A percentile compares a stretch with the other conserved stretches of the same genome.
These are phyloP conservation scores for Adelosebastes latens DNA, from an alignment of 2,797 vertebrate genomes.

Conservation along the genomic window DNA sequence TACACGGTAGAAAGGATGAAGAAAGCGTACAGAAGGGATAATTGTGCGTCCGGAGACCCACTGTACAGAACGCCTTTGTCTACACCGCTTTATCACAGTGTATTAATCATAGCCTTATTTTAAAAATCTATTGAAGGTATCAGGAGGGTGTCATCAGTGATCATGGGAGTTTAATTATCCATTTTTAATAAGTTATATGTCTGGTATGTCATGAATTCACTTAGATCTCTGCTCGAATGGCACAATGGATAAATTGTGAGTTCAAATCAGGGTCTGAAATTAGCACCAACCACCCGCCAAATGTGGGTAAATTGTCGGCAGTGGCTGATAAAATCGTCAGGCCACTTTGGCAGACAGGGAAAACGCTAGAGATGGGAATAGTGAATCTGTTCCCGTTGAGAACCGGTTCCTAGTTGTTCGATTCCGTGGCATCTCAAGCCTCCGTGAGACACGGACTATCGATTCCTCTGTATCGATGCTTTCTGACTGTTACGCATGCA, in stretches of 20 bases:
- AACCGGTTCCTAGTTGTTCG: too few relatives aligned
- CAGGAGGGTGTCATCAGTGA: neutral
- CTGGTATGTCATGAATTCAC: slow-evolving; percentile 2
- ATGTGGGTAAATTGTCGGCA: too few relatives aligned
- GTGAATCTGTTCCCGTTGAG: too few relatives aligned
- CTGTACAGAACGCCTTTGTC: slow-evolving; percentile 45
- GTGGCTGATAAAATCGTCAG: too few relatives aligned
- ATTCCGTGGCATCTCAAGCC: too few relatives aligned
- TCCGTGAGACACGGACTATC: too few relatives aligned
- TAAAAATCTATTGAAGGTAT: slow-evolving; percentile 12
- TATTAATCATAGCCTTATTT: slow-evolving; percentile 46
- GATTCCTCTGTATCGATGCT: too few relatives aligned
- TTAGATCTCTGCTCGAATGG: neutral
- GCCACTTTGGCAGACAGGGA: too few relatives aligned
- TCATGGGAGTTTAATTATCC: neutral
- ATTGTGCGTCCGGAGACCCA: slow-evolving; percentile 42
- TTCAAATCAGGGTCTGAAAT: neutral
- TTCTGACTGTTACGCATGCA: too few relatives aligned
- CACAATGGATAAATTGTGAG: neutral
- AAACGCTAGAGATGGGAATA: too few relatives aligned
- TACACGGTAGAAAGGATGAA: slow-evolving; percentile 57
- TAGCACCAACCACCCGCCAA: too few relatives aligned
- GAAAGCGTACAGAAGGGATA: slow-evolving; percentile 67
- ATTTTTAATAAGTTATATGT: neutral
- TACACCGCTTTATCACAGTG: slow-evolving; percentile 25